Conservation (phyloP, 2,797 vertebrate species). For the Acropternis orthonyx region DNA sequence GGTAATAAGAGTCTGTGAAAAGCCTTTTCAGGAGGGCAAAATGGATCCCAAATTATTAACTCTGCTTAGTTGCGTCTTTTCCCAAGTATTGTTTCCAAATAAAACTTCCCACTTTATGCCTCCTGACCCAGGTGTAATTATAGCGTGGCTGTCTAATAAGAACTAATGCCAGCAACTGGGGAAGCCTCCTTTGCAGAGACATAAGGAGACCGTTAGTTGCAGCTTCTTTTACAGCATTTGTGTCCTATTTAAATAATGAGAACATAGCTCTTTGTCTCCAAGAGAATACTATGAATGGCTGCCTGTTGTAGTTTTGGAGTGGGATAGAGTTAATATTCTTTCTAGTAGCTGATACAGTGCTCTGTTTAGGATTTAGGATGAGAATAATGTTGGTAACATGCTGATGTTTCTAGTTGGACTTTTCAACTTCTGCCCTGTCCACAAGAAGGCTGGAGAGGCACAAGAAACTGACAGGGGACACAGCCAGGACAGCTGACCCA, state of each 20-base stretch:
- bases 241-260: conserved; percentile 43
- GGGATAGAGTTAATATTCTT: neutral
- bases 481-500: neutral
- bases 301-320: neutral
- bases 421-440: neutral
- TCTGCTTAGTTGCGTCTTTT: conserved; percentile 23
- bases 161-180: conserved; percentile 6
- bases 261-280: conserved; percentile 44
- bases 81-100: conserved; percentile 53
- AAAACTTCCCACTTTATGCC: conserved; percentile 13
- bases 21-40: conserved; percentile 12
- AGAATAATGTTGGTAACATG: neutral
- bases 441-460: neutral
- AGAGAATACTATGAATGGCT: conserved; percentile 13
- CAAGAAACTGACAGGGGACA: neutral
- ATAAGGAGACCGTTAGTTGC: neutral
- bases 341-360: neutral
- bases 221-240: conserved; percentile 3
- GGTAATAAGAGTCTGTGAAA: neutral
- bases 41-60: conserved; percentile 32
- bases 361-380: neutral
- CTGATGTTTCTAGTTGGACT: neutral
- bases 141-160: conserved; percentile 3
- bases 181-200: conserved; percentile 25
- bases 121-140: conserved; percentile 49